Conservation (phyloP, 2,113 vertebrate genomes). For the Rhineura floridana region DNA sequence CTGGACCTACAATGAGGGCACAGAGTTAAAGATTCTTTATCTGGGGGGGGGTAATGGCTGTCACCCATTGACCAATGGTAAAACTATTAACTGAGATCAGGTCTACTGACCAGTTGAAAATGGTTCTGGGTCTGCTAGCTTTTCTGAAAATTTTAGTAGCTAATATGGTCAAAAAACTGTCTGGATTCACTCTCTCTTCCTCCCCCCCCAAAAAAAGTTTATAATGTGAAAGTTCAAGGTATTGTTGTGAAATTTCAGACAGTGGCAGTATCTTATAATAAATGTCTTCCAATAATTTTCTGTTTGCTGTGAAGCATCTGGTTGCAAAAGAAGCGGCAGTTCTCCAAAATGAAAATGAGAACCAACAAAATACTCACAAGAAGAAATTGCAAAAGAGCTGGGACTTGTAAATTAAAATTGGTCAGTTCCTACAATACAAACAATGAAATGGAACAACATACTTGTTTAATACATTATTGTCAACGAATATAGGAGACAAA, state of each 20-base stretch:
- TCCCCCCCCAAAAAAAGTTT: not conserved
- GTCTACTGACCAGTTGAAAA: not conserved
- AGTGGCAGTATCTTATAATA: not conserved
- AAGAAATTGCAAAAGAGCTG: not conserved
- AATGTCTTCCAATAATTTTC: not conserved
- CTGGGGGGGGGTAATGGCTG: not conserved
- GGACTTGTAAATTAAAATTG: conserved; percentile 4
- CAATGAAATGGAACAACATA: not conserved
- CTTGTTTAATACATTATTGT: conserved; percentile 11
- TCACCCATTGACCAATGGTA: not conserved
- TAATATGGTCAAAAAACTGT: not conserved
- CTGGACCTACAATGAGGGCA: not conserved
- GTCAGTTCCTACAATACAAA: conserved; percentile 4
- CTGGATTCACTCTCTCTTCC: not conserved
- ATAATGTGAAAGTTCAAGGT: not conserved
- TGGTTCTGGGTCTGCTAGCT: not conserved
- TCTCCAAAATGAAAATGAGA: not conserved
- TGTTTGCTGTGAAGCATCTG: not conserved
- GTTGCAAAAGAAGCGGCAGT: not conserved
- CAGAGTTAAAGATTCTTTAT: not conserved
- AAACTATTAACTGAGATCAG: not conserved
- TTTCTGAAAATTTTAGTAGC: not conserved
- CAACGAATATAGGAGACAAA: not conserved
- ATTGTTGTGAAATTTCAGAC: not conserved
- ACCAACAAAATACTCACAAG: not conserved